Evolutionary conservation across 2,113 vertebrate genomes (phyloP).

Genomic region (Crotalus viridis): DNA sequence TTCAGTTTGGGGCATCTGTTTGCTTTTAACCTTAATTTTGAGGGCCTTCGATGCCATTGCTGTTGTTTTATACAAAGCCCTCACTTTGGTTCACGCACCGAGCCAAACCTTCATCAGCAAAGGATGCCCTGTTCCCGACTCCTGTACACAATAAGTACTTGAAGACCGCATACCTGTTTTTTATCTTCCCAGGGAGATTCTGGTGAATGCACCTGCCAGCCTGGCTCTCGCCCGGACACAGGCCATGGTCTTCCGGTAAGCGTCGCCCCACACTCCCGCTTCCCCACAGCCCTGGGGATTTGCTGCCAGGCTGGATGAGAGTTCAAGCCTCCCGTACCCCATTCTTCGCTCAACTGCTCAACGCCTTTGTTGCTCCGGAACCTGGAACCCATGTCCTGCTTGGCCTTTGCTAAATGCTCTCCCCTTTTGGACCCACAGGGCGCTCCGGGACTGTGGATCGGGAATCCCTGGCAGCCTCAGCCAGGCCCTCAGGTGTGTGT

Average conservation of each 20-base stretch:
- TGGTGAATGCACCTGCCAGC: constrained; percentile 83
- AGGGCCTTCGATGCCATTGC: background rate
- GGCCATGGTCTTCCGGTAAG: constrained; percentile 85
- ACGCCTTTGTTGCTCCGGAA: constrained; percentile 43
- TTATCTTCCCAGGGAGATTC: constrained; percentile 79
- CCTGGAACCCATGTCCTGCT: constrained; percentile 18
- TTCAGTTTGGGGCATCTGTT: background rate
- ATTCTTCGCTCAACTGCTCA: constrained; percentile 23
- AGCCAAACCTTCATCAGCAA: background rate
- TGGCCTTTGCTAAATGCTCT: constrained; percentile 39
- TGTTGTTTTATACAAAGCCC: background rate
- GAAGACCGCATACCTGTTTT: background rate
- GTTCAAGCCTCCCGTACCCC: background rate
- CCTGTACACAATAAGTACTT: background rate
- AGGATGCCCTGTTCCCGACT: background rate
- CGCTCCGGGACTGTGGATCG: constrained; percentile 82
- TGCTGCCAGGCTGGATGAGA: constrained; percentile 25
- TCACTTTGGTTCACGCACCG: background rate
- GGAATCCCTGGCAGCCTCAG: constrained; percentile 80
- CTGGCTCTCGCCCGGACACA: constrained; percentile 62
- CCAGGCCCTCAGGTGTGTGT: constrained; percentile 82
- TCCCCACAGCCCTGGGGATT: background rate
- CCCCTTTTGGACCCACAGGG: constrained; percentile 78
- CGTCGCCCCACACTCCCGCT: background rate
- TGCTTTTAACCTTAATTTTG: background rate